Evolutionary conservation across 2,888 invertebrate genomes (phyloP).

Genomic region (Eurytoma adleriae): DNA sequence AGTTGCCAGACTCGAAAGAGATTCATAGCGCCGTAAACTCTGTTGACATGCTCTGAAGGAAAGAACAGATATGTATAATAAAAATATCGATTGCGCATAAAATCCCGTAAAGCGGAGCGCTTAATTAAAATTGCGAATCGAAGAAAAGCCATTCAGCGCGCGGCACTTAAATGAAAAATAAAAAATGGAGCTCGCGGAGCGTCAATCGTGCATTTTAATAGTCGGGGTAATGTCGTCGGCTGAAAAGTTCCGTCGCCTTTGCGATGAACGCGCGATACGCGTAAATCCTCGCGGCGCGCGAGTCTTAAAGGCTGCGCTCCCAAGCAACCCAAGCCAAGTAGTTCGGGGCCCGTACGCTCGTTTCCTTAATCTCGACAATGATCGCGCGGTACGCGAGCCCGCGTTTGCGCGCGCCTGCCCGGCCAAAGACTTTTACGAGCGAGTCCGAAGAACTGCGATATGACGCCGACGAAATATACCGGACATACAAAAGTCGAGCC

Average conservation of each 20-base stretch:
- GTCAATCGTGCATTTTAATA: conserved; percentile 42
- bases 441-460: conserved; percentile 58
- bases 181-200: not conserved
- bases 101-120: conserved; percentile 3
- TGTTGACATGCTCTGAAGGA: conserved; percentile 36
- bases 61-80: conserved; percentile 35
- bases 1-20: conserved; percentile 36
- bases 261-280: conserved; percentile 36
- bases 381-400: conserved; percentile 63
- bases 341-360: conserved; percentile 57
- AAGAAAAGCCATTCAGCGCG: conserved; percentile 39
- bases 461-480: conserved; percentile 49
- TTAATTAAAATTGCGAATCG: conserved; percentile 46
- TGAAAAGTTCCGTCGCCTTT: conserved; percentile 13
- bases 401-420: not conserved
- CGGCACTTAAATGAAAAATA: conserved; percentile 10
- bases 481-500: conserved; percentile 57
- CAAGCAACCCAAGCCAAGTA: conserved; percentile 24
- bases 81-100: conserved; percentile 41
- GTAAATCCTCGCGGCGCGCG: conserved; percentile 38
- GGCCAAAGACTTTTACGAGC: conserved; percentile 69
- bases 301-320: conserved; percentile 35
- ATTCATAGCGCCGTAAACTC: conserved; percentile 48
- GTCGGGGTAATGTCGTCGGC: not conserved
- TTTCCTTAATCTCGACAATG: conserved; percentile 72